These are phyloP conservation scores for Eristalinus sepulchralis DNA, from an alignment of 2,888 invertebrate genomes.

Conservation along the genomic window DNA sequence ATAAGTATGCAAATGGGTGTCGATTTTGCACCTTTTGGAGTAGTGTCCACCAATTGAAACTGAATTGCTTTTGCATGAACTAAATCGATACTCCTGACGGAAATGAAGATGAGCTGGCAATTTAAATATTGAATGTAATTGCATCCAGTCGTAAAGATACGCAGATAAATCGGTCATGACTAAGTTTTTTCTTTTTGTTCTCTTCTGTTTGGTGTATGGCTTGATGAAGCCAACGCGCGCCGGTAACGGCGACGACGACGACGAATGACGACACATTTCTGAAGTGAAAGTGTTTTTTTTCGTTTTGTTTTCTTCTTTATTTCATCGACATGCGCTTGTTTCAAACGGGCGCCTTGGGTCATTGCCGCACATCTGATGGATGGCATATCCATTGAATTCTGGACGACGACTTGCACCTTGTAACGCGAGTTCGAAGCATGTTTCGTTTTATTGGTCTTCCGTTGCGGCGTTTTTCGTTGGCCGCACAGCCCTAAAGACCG, in stretches of 20 bases:
- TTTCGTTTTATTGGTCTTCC: conserved; percentile 30
- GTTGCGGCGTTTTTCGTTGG: neutral
- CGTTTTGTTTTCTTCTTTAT: neutral
- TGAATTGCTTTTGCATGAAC: conserved; percentile 8
- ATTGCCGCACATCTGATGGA: conserved; percentile 56
- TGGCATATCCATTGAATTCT: conserved; percentile 41
- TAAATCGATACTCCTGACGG: conserved; percentile 13
- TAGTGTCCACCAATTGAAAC: conserved; percentile 19
- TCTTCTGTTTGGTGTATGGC: neutral
- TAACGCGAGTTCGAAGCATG: conserved; percentile 16
- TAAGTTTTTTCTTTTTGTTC: conserved; percentile 38
- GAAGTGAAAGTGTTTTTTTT: conserved; percentile 61
- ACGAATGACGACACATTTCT: conserved; percentile 59
- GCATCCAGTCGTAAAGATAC: conserved; percentile 49
- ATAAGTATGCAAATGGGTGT: conserved; percentile 33
- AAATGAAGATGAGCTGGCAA: conserved; percentile 35
- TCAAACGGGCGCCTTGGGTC: conserved; percentile 54
- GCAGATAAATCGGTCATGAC: conserved; percentile 66
- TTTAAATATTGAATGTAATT: conserved; percentile 45
- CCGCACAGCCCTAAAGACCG: conserved; percentile 38
- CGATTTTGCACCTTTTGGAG: conserved; percentile 36
- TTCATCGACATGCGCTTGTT: conserved; percentile 4
- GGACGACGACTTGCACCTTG: conserved; percentile 34
- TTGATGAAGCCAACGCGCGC: neutral
- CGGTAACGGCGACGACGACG: neutral